phyloP scores from a whole-genome alignment of 2,113 vertebrate genomes.

The Indicator maculatus region DNA sequence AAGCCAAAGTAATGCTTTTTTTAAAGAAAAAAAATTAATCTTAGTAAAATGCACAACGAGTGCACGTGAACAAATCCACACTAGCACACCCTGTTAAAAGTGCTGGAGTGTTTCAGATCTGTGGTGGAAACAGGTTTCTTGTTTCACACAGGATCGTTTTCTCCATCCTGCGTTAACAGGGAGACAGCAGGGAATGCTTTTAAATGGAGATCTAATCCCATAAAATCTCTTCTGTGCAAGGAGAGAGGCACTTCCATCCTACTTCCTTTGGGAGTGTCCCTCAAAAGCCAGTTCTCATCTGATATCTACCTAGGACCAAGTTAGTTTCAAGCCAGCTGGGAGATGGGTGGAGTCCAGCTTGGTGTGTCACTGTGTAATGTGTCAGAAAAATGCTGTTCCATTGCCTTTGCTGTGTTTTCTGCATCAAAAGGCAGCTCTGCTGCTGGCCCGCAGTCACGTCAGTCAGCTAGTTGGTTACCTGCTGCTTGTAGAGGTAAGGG shows the following conservation, averaged over 20 bases:
- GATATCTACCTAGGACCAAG: background rate
- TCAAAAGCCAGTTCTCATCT: slow-evolving; percentile 27
- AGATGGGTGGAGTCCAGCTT: background rate
- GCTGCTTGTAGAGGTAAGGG: background rate
- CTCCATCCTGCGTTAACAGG: background rate
- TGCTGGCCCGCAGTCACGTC: background rate
- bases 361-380: background rate
- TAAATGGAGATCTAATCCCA: background rate
- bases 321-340: background rate
- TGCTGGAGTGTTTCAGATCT: background rate
- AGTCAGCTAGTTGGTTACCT: background rate
- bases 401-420: background rate
- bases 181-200: background rate
- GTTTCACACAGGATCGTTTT: background rate
- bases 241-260: background rate
- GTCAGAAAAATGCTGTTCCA: background rate
- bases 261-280: background rate
- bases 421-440: background rate
- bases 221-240: background rate
- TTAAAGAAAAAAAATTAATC: background rate
- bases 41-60: background rate
- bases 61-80: background rate
- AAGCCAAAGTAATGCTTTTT: background rate
- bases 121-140: background rate
- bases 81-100: background rate